These are phyloP conservation scores for Zosterops hypoxanthus DNA, from an alignment of 2,113 vertebrate genomes.

Conservation along the genomic window DNA sequence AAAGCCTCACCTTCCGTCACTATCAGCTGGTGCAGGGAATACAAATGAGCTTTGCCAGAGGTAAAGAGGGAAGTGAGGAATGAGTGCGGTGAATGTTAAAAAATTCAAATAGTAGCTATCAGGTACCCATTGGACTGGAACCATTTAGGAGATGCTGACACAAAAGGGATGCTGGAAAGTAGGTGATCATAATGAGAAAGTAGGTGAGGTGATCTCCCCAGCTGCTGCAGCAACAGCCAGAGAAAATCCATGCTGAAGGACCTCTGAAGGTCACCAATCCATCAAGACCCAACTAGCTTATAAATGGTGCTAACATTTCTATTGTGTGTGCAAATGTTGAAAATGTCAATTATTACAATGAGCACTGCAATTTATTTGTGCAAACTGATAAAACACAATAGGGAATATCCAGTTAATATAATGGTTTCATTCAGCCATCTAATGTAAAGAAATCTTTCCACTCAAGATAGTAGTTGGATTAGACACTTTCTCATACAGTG, in stretches of 20 bases:
- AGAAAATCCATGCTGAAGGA: neutral
- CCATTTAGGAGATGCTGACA: neutral
- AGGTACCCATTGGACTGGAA: neutral
- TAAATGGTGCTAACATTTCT: neutral
- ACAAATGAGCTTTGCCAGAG: neutral
- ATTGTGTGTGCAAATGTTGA: neutral
- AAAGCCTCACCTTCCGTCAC: neutral
- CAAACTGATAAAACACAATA: constrained; percentile 12
- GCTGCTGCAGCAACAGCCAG: neutral
- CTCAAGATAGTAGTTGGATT: neutral
- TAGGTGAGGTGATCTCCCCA: neutral
- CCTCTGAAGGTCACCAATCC: constrained; percentile 9
- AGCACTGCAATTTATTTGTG: neutral
- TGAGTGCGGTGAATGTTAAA: neutral
- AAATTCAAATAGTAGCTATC: neutral
- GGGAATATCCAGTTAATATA: neutral
- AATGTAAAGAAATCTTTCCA: constrained; percentile 19
- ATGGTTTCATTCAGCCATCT: constrained; percentile 26
- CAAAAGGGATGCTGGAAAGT: neutral
- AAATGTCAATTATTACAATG: constrained; percentile 18
- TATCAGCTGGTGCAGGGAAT: neutral
- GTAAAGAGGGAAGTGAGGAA: neutral
- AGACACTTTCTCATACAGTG: neutral
- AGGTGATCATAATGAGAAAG: neutral
- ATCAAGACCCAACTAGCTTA: neutral